Percentiles rank a stretch among this genome's conserved stretches.
These are phyloP conservation scores for Meandrusa payeni DNA, from an alignment of 2,888 invertebrate species.

Conservation along the genomic window DNA sequence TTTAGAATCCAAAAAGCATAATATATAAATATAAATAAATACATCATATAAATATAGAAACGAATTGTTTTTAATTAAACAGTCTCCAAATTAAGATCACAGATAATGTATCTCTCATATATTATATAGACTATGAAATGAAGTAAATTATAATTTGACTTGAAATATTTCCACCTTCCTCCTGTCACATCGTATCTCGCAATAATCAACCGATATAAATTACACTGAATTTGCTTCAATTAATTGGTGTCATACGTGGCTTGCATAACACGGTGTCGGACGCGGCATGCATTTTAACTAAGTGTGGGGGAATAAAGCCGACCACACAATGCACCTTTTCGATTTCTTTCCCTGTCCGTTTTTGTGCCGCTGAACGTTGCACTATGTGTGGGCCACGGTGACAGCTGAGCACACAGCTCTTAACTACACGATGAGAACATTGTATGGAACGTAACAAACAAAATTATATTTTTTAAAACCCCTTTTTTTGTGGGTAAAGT, in stretches of 20 bases:
- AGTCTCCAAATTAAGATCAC: no score
- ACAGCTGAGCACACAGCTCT: conserved; percentile 1
- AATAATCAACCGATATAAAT: conserved; percentile 14
- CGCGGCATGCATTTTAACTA: conserved; percentile 2
- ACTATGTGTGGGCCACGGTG: neutral
- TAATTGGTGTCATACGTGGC: conserved; percentile 24
- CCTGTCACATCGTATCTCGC: conserved; percentile 6
- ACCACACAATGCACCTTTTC: conserved; percentile 12
- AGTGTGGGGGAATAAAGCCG: conserved; percentile 1
- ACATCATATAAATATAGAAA: no score
- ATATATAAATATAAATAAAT: no score
- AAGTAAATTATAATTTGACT: no score
- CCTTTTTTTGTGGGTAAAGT: no score
- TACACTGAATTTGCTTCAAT: conserved; percentile 22
- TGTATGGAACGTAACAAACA: no score
- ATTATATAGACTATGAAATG: no score
- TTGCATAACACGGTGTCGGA: conserved; percentile 12
- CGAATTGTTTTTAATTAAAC: no score
- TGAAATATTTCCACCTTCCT: neutral
- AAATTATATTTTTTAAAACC: no score
- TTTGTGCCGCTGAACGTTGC: conserved; percentile 4
- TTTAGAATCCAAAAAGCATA: no score
- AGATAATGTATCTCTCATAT: no score
- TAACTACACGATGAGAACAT: neutral
- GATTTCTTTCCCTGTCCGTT: conserved; percentile 4